phyloP scores from a whole-genome alignment of 2,113 vertebrate genomes.

The Anarhynchus alexandrinus region DNA sequence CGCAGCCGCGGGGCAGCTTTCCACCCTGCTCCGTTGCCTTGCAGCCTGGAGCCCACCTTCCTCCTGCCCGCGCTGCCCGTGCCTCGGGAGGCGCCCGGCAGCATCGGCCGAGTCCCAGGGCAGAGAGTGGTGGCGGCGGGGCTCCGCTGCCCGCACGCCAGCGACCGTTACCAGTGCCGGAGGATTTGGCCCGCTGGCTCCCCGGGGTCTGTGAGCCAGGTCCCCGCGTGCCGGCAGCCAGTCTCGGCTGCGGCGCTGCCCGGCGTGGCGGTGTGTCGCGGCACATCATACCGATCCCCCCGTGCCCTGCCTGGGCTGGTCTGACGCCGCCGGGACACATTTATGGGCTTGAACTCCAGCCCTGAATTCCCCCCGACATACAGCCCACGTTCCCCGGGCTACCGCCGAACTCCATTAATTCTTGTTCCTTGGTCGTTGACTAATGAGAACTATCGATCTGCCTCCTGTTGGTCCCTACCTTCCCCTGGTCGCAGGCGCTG shows the following conservation, averaged over 20 bases:
- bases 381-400: background rate
- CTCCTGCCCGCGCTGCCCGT: background rate
- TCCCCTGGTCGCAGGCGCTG: background rate
- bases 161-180: no score
- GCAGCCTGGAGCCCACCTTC: background rate
- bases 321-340: background rate
- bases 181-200: background rate
- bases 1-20: rapidly evolving
- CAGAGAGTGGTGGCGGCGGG: background rate
- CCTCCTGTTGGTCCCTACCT: background rate
- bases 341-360: background rate
- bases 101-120: background rate
- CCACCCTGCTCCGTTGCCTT: rapidly evolving
- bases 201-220: background rate
- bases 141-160: no score
- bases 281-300: background rate
- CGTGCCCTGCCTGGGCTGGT: background rate
- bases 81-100: background rate
- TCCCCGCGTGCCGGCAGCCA: rapidly evolving
- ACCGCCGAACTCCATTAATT: background rate
- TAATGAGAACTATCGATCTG: background rate
- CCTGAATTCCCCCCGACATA: background rate
- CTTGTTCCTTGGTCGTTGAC: background rate
- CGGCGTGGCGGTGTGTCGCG: rapidly evolving
- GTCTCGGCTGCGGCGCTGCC: background rate